Conservation (phyloP, 2,888 invertebrate genomes). For the Ectropis crepuscularia region DNA sequence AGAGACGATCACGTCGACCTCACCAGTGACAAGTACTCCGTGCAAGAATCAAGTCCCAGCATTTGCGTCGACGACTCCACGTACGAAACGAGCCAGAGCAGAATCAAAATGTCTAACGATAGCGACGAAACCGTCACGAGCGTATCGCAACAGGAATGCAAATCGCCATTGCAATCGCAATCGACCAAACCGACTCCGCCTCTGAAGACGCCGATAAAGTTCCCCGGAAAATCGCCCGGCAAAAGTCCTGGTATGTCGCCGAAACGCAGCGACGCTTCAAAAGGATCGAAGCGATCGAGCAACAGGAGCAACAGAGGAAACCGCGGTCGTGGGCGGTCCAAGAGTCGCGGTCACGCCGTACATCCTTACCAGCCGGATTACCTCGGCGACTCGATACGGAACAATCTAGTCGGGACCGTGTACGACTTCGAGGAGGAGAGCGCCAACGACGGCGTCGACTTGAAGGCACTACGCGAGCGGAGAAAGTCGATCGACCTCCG, state of each 20-base stretch:
- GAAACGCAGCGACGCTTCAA: slow-evolving; percentile 81
- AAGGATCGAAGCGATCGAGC: slow-evolving; percentile 67
- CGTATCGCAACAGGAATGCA: slow-evolving; percentile 62
- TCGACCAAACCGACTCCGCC: slow-evolving; percentile 68
- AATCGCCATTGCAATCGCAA: too few species aligned
- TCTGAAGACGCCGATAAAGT: slow-evolving; percentile 84
- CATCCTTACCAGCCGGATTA: slow-evolving; percentile 71
- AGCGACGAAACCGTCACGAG: slow-evolving; percentile 66
- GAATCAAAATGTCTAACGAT: slow-evolving; percentile 70
- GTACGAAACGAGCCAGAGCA: slow-evolving; percentile 58
- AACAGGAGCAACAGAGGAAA: slow-evolving; percentile 75
- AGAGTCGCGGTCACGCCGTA: slow-evolving; percentile 67
- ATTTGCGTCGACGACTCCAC: slow-evolving; percentile 64
- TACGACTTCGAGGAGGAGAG: slow-evolving; percentile 95
- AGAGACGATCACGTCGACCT: slow-evolving; percentile 70
- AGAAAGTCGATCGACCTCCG: slow-evolving; percentile 90
- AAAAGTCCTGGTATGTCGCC: slow-evolving; percentile 89
- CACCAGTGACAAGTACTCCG: slow-evolving; percentile 70
- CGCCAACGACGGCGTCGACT: slow-evolving; percentile 89
- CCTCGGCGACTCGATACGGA: slow-evolving; percentile 89
- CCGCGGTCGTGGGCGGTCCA: slow-evolving; percentile 80
- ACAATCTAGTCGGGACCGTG: slow-evolving; percentile 93
- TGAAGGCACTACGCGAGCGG: slow-evolving; percentile 91
- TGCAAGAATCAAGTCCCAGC: slow-evolving; percentile 70
- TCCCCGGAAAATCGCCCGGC: slow-evolving; percentile 88